Conservation (phyloP, 2,113 vertebrate genomes). For the Proteles cristata region DNA sequence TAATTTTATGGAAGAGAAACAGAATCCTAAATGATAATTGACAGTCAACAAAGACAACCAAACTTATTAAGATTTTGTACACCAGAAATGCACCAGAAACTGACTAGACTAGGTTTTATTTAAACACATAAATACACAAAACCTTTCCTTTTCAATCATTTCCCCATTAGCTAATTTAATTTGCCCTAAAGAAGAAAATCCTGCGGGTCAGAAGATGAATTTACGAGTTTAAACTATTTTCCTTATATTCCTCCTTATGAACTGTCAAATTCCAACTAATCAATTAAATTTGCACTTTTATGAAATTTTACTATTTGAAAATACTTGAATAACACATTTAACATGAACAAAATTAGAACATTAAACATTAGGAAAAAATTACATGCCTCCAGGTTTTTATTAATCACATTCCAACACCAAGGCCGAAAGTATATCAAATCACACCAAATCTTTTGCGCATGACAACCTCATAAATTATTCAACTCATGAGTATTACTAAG, state of each 20-base stretch:
- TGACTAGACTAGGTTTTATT: slow-evolving; percentile 58
- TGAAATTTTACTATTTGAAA: slow-evolving; percentile 78
- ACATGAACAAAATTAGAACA: slow-evolving; percentile 75
- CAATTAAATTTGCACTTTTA: slow-evolving; percentile 70
- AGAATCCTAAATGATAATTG: slow-evolving; percentile 83
- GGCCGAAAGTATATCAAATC: slow-evolving; percentile 89
- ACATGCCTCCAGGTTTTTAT: slow-evolving; percentile 86
- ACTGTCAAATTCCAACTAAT: slow-evolving; percentile 57
- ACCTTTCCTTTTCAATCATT: slow-evolving; percentile 22
- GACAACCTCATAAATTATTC: slow-evolving; percentile 96
- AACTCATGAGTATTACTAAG: slow-evolving; percentile 92
- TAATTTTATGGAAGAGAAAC: slow-evolving; percentile 81
- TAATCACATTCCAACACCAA: slow-evolving; percentile 89
- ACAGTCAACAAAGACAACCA: slow-evolving; percentile 83
- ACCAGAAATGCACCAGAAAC: slow-evolving; percentile 39
- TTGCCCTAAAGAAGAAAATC: slow-evolving; percentile 72
- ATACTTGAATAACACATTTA: slow-evolving; percentile 77
- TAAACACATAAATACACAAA: slow-evolving; percentile 61
- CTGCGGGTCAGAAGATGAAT: slow-evolving; percentile 44
- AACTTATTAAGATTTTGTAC: slow-evolving; percentile 63
- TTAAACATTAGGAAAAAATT: slow-evolving; percentile 78
- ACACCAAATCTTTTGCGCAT: slow-evolving; percentile 91
- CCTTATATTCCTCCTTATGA: slow-evolving; percentile 43
- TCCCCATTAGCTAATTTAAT: slow-evolving; percentile 71
- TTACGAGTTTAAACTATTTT: slow-evolving; percentile 45